Evolutionary conservation across 2,888 invertebrate species (phyloP), one percentile per base, ranked within the genome.

Genomic region (Therioaphis trifolii): DNA sequence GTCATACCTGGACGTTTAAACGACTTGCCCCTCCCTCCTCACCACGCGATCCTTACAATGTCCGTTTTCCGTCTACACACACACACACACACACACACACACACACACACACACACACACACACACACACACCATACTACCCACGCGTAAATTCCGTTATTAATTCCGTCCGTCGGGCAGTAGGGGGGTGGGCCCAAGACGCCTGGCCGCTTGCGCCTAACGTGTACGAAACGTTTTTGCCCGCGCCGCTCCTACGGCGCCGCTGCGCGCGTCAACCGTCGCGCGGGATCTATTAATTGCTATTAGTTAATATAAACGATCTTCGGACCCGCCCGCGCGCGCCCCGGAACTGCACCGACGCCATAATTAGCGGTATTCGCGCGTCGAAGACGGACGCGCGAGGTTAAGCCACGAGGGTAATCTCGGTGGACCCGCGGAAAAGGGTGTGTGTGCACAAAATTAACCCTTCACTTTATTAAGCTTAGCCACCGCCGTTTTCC

Each of bases 271-370:
- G 80, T 71, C 80, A 61, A 80, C 82, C 72, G 82, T 74, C 80
- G 15, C 49, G 46, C 2, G 82, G 72, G 72, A 82, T 82, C 82
- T 82, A 82, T 82, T 82, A 82, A 82, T 82, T 63, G 82, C 82
- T 82, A 82, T 82, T 82, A 82, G 82, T 82, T 82, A 82, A 82
- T 72, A 82, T 74, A 82, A 82, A 82, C 74, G 82, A 82, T 74
- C 49, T 82, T 82, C 82, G 82, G 49, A 61, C 46, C 61, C 61
- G 43, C 55, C 63, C 55, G 71, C 40, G 24, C 55, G 0, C 43
- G 4, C 66, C 29, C 24, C 40, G n/a, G 52, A 58, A 40, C 68
- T 35, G 69, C 18, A 9, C 58, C n/a, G n/a, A n/a, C n/a, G n/a
- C 29, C 61, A 46, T 82, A 82, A 82, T 82, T 82, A 82, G 82